phyloP scores from a whole-genome alignment of 2,113 vertebrate genomes.

The Chascanopsetta lugubris region DNA sequence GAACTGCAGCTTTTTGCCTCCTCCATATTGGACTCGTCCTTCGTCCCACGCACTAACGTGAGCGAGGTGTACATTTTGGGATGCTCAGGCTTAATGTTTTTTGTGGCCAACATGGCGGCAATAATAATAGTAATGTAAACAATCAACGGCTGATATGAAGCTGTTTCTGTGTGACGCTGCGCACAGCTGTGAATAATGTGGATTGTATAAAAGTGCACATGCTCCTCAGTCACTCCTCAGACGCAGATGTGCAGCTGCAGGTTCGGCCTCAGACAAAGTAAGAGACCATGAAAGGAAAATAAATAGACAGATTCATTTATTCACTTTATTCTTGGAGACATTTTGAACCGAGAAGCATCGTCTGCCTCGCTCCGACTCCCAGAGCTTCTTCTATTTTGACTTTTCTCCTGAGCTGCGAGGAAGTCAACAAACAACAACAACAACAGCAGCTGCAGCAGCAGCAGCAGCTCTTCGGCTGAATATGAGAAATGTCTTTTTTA shows the following conservation, averaged over 20 bases:
- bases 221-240: background rate
- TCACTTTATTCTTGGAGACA: background rate
- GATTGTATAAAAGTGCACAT: no score
- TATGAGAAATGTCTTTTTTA: constrained; percentile 21
- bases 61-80: no score
- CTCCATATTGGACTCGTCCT: no score
- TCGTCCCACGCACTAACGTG: no score
- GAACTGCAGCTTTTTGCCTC: no score
- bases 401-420: constrained; percentile 2
- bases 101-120: no score
- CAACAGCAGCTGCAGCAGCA: no score
- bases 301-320: background rate
- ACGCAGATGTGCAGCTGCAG: background rate
- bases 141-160: no score
- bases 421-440: constrained; percentile 22
- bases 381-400: background rate
- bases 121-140: no score
- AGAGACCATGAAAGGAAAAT: background rate
- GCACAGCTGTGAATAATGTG: no score
- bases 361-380: background rate
- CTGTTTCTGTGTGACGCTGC: no score
- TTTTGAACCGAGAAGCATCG: background rate
- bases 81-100: no score
- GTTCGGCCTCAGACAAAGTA: background rate
- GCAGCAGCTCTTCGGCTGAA: constrained; percentile 5